These are phyloP conservation scores for Bufo gargarizans DNA, from an alignment of 2,113 vertebrate genomes.

Conservation along the genomic window DNA sequence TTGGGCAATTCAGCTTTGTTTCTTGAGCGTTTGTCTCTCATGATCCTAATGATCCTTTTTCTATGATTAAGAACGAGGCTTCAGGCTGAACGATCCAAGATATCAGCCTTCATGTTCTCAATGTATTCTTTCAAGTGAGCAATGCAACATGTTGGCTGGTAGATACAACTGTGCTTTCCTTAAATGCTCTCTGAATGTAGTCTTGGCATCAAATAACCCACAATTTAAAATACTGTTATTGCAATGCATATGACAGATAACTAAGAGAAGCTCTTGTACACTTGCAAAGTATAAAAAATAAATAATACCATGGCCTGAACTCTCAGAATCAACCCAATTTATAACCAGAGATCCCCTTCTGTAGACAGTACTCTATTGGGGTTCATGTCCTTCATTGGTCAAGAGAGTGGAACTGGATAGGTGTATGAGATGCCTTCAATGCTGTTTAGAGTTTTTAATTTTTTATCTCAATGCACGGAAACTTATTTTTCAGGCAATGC, in stretches of 20 bases:
- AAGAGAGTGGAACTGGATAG: no score
- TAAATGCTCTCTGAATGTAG: neutral
- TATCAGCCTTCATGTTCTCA: neutral
- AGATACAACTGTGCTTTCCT: neutral
- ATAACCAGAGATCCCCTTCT: no score
- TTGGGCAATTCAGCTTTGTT: neutral
- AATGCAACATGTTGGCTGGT: neutral
- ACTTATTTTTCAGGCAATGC: no score
- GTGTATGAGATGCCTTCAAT: no score
- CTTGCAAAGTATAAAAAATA: no score
- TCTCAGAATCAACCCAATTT: no score
- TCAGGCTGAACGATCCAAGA: neutral
- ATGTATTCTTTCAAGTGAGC: neutral
- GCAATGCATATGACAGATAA: neutral
- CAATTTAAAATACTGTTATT: neutral
- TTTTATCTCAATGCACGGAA: no score
- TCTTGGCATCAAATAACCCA: neutral
- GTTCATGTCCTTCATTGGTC: no score
- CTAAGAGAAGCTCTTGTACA: neutral
- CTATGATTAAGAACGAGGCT: neutral
- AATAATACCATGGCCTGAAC: no score
- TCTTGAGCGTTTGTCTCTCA: neutral
- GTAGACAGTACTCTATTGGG: no score
- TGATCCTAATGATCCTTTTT: neutral
- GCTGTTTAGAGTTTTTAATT: no score